Base-by-base conservation (phyloP, 2,113 vertebrate species). In the Lipotes vexillifer region DNA sequence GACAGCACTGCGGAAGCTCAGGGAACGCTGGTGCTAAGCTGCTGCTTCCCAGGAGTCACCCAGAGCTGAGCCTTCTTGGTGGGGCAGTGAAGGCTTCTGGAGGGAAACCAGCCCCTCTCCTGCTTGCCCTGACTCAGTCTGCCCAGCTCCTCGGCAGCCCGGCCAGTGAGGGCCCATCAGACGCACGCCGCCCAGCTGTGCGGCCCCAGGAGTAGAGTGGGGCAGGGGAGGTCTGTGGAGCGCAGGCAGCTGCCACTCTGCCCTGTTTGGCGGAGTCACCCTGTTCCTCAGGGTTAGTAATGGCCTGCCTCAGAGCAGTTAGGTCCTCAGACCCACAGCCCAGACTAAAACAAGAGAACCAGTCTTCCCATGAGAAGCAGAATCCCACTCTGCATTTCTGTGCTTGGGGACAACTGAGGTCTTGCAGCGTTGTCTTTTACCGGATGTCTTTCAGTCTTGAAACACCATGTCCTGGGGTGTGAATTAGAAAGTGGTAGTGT, bases 221-320 rank as follows among this genome's bases (percentile, higher is more conserved):
- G 25, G 1, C 41, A 38, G n/a, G 10, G 36, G 25, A 81, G 11
- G 78, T 7, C 8, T 77, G 38, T 18, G 66, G 25, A 49, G 46
- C 21, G 2, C 18, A 77, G 46, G 21, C 29, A 41, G 65, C 38
- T 38, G 5, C 55, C 38, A 6, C 5, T 20, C 36, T 20, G 1
- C 46, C 38, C 31, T 1, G 0, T 21, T 9, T 17, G 5, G 33
- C 63, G 7, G 25, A 72, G 41, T 6, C 27, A 1, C 31, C 11
- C 55, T 52, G 8, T 44, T 87, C 8, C 4, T 44, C 0, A 0
- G 52, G 49, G 25, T 49, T 46, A 49, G 31, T 23, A 80, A 25
- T 61, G n/a, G 21, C 20, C 57, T 36, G 2, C 69, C 38, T 2
- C 17, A 23, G 69, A 29, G 29, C 13, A 46, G 29, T 29, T 7